Evolutionary conservation across 2,113 vertebrate genomes (phyloP), one percentile per base, ranked within the genome.

Genomic region (Pantherophis guttatus): DNA sequence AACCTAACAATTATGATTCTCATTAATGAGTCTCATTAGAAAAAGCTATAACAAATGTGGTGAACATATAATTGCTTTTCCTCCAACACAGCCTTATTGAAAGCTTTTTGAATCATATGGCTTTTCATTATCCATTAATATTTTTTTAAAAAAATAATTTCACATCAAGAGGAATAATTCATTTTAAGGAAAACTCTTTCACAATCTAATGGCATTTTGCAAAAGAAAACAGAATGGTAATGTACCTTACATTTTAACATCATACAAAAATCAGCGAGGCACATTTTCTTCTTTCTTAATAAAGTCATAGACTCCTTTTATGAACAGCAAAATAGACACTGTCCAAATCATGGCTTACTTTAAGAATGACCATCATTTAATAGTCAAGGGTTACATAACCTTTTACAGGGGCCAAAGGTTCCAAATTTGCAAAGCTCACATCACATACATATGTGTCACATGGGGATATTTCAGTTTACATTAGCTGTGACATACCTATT

Each of bases 201-300:
- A 88, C 19, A 57, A 55, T 55, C 52, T 19, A 17, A 21, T 52
- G 13, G 7, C 3, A 29, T 17, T 88, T 54, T 88, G 53, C 23
- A 54, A 88, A 88, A 54, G 21, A 54, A 95, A 94, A 95, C 96
- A 94, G 95, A 86, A 95, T 62, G 94, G 91, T 62, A 94, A 95
- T 94, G 90, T 93, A 93, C 94, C 93, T 95, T 95, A 44, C 8
- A 19, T 44, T 81, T 81, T 81, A 81, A 81, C 17, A 44, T 81
- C n/a, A 81, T 81, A 81, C 33, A 44, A 9, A 81, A 81, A 44
- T 39, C 75, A 81, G 15, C 44, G 33, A 21, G 70, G 33, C 33
- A 81, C 17, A 44, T 81, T 81, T 81, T 81, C 17, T 75, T 33
- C 65, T 75, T 33, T 17, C 13, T 81, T 39, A 39, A 81, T 17